Base-by-base conservation (phyloP, 2,888 invertebrate species). In the Empis stercorea region DNA sequence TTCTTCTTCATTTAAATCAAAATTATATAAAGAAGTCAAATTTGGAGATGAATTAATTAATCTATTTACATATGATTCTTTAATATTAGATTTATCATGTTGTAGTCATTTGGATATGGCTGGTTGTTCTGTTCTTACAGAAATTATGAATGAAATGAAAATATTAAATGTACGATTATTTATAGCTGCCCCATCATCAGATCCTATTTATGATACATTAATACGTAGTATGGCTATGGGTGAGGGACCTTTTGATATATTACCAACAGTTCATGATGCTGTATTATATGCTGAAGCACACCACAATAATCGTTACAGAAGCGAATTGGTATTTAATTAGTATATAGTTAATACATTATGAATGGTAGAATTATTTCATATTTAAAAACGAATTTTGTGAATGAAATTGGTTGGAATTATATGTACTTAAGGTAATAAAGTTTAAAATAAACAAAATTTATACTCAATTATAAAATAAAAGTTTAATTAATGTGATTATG, bases 241-340 rank as follows among this genome's bases (percentile, higher is more conserved):
- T 5, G 64, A 66, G 48, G 64, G 66, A 16, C 63, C 65, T 10
- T 71, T 74, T 49, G 65, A 68, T 51, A 70, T 76, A 27, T 80
- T 79, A 56, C 76, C 79, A 5, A 78, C 79, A 1, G 64, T 80
- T 15, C 78, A 80, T 54, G 81, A 81, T 63, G 80, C 80, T 23
- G 78, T 80, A 38, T 62, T 65, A 45, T 73, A 67, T 56, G 66
- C 70, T 27, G 61, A 59, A 55, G 61, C 65, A n/a, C n/a, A n/a
- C n/a, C n/a, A n/a, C n/a, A n/a, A n/a, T n/a, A 59, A 66, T 20
- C 20, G 20, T 20, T n/a, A n/a, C n/a, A n/a, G n/a, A n/a, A n/a
- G n/a, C n/a, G n/a, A n/a, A n/a, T n/a, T n/a, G n/a, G n/a, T n/a
- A n/a, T n/a, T n/a, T n/a, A n/a, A n/a, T n/a, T n/a, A n/a, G n/a